Conservation (phyloP, 1,140 invertebrate genomes). For the Leptopilina clavipes region DNA sequence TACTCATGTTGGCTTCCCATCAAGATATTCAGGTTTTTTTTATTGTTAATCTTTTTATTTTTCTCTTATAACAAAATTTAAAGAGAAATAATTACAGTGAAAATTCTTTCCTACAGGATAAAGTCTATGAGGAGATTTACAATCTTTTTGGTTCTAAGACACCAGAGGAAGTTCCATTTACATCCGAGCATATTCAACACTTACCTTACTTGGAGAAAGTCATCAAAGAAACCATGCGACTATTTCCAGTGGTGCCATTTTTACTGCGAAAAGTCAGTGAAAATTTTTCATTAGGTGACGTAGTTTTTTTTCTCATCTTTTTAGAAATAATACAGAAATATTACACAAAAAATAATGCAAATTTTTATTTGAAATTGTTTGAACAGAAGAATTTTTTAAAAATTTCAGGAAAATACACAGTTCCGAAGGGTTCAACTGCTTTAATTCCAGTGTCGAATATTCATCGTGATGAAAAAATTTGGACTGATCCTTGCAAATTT, state of each 20-base stretch:
- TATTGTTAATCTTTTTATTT: no score
- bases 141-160: constrained; percentile 69
- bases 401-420: neutral
- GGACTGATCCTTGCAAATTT: constrained; percentile 78
- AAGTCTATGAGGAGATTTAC: constrained; percentile 77
- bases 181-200: constrained; percentile 75
- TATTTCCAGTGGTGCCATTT: constrained; percentile 79
- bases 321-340: neutral
- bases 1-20: constrained; percentile 78
- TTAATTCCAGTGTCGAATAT: constrained; percentile 56
- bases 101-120: constrained; percentile 65
- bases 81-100: no score
- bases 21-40: constrained; percentile 77
- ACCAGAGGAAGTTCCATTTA: constrained; percentile 52
- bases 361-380: no score
- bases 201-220: constrained; percentile 80
- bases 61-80: no score
- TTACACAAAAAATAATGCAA: no score
- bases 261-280: constrained; percentile 72
- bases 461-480: constrained; percentile 72
- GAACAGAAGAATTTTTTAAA: neutral
- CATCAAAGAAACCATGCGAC: constrained; percentile 79
- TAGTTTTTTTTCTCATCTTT: no score
- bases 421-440: constrained; percentile 59
- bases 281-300: constrained; percentile 60